phyloP scores from a whole-genome alignment of 2,113 vertebrate genomes.

The Bubo blakistoni region DNA sequence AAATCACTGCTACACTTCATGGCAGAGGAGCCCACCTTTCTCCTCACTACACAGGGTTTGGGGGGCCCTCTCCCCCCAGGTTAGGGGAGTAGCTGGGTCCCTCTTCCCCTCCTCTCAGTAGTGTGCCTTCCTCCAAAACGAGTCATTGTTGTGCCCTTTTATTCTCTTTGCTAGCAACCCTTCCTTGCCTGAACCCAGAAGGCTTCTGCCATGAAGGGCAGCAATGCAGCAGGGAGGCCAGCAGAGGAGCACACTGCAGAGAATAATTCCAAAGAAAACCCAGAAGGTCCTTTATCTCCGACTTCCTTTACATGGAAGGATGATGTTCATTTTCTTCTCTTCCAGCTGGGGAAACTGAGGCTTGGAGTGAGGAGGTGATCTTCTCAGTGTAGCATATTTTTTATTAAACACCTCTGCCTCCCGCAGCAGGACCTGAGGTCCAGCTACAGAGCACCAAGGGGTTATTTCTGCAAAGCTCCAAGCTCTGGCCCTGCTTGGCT shows the following conservation, averaged over 20 bases:
- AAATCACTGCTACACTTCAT: rapidly evolving
- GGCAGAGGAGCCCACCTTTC: not conserved
- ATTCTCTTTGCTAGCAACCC: not conserved
- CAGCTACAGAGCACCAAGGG: not conserved
- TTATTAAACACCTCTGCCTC: not conserved
- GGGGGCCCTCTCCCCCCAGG: not conserved
- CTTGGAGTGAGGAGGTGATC: not conserved
- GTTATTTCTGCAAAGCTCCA: not conserved
- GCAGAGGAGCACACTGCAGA: not conserved
- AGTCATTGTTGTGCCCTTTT: not conserved
- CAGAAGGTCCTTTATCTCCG: not conserved
- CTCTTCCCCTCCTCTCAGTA: not conserved
- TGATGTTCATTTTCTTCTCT: not conserved
- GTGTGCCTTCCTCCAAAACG: not conserved
- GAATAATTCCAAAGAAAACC: not conserved
- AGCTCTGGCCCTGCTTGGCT: not conserved
- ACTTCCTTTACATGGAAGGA: rapidly evolving
- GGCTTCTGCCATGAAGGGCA: rapidly evolving
- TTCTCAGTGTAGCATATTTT: not conserved
- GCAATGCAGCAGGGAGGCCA: not conserved
- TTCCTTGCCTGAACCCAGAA: not conserved
- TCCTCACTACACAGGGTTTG: not conserved
- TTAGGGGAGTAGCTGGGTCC: not conserved
- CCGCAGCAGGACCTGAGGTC: not conserved
- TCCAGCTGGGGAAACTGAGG: not conserved